Evolutionary conservation across 2,113 vertebrate species (phyloP).

Genomic region (Elephantulus edwardii): DNA sequence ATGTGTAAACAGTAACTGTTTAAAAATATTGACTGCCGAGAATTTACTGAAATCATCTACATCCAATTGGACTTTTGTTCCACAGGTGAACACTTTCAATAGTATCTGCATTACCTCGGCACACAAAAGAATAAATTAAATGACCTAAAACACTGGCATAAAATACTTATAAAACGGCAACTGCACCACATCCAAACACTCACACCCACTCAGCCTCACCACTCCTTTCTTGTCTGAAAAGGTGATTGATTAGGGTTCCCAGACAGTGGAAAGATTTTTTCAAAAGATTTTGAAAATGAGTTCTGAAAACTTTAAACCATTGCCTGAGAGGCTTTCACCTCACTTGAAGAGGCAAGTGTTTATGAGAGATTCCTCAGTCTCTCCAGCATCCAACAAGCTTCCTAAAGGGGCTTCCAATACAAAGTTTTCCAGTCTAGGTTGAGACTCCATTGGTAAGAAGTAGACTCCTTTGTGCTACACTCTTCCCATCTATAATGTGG

Average conservation of each 20-base stretch:
- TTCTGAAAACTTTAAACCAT: slow-evolving; percentile 83
- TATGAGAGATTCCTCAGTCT: background rate
- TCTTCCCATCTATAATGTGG: background rate
- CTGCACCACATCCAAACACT: slow-evolving; percentile 79
- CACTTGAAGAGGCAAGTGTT: background rate
- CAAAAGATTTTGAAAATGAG: slow-evolving; percentile 82
- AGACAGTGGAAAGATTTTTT: slow-evolving; percentile 88
- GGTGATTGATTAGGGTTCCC: slow-evolving; percentile 78
- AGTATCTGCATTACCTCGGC: slow-evolving; percentile 85
- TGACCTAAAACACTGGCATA: slow-evolving; percentile 85
- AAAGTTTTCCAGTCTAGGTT: background rate
- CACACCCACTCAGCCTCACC: slow-evolving; percentile 85
- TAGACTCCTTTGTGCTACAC: background rate
- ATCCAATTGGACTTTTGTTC: slow-evolving; percentile 74
- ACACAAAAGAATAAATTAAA: slow-evolving; percentile 84
- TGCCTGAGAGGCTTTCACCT: slow-evolving; percentile 65
- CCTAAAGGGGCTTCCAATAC: background rate
- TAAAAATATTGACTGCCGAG: slow-evolving; percentile 1
- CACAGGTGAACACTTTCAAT: slow-evolving; percentile 80
- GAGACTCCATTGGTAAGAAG: background rate
- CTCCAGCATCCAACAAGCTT: background rate
- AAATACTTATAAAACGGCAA: background rate
- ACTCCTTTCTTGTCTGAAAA: slow-evolving; percentile 82
- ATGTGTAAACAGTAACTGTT: background rate
- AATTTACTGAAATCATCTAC: slow-evolving; percentile 29